Base-by-base conservation (phyloP, 2,888 invertebrate species). In the Diaphora mendica region DNA sequence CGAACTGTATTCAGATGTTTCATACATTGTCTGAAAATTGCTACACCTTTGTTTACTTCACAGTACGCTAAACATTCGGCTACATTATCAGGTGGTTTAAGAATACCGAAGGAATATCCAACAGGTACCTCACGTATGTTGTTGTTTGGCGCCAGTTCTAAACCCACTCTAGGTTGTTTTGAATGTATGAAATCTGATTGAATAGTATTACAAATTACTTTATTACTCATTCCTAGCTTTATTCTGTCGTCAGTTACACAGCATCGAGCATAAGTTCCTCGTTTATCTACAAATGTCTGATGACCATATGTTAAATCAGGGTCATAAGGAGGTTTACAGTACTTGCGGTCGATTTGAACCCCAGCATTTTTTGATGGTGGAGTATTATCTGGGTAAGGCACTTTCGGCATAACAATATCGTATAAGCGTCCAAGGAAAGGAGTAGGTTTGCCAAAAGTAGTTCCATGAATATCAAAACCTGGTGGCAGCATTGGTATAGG, bases 71-170 rank as follows among this genome's bases (percentile, higher is more conserved):
- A 83, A 76, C 96, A 92, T 78, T 96, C 95, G 39, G 91, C 92
- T 2, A 96, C 85, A 71, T 93, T 95, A 77, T 93, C 96, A 7
- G 94, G 90, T 39, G 91, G 90, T 44, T 90, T 89, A 8, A 93
- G 86, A 66, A 87, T 93, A 1, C 96, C 96, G 82, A 96, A 96
- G 39, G 90, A 76, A 64, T 87, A 91, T n/a, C 94, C 96, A 76
- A 92, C 81, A 0, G 96, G 96, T 3, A 96, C 93, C 71, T 90
- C 86, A 17, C 83, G 85, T 64, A 95, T 92, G 80, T 96, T 96
- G 64, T 96, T 86, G 84, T 96, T 95, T 79, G 96, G 96, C 13
- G 95, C 90, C 78, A 96, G 83, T 39, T 89, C 88, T 75, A 89
- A 88, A 20, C 96, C 96, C 23, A 96, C 55, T 82, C 87, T 89